These are phyloP conservation scores for Diachasma alloeum DNA, from an alignment of 1,140 invertebrate genomes.

Conservation along the genomic window DNA sequence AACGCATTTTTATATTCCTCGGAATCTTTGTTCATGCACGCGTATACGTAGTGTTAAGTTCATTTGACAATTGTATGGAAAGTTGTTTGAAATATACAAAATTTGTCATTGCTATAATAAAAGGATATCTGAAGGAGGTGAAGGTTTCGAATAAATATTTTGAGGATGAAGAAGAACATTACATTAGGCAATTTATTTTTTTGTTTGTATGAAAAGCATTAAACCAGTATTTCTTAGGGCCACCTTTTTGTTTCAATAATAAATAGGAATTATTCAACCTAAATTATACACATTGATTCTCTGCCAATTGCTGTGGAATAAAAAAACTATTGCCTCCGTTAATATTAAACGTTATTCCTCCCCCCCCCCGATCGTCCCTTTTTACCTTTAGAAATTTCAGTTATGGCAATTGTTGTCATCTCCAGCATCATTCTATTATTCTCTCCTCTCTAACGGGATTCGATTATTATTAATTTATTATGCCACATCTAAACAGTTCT, in stretches of 20 bases:
- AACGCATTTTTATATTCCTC: neutral
- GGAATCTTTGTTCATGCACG: neutral
- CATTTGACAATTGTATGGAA: neutral
- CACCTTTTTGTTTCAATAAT: constrained; percentile 11
- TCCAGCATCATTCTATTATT: constrained; percentile 18
- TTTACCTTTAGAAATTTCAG: neutral
- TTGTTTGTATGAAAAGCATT: constrained; percentile 30
- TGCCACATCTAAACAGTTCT: constrained; percentile 5
- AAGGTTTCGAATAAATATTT: constrained; percentile 28
- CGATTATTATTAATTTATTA: neutral
- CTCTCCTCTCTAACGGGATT: neutral
- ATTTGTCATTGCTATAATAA: neutral
- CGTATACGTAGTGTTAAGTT: neutral
- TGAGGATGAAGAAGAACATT: constrained; percentile 31
- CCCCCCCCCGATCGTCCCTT: neutral
- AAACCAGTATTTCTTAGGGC: constrained; percentile 7
- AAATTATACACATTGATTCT: constrained; percentile 18
- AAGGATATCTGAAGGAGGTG: constrained; percentile 13
- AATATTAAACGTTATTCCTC: constrained; percentile 3
- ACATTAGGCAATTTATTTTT: constrained; percentile 29
- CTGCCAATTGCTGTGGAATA: neutral
- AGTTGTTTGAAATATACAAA: too few relatives aligned
- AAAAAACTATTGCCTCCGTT: constrained; percentile 11
- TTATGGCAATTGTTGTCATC: constrained; percentile 25
- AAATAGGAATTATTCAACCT: constrained; percentile 16